Base-by-base conservation (phyloP, 2,888 invertebrate genomes). In the Carterocephalus palaemon region DNA sequence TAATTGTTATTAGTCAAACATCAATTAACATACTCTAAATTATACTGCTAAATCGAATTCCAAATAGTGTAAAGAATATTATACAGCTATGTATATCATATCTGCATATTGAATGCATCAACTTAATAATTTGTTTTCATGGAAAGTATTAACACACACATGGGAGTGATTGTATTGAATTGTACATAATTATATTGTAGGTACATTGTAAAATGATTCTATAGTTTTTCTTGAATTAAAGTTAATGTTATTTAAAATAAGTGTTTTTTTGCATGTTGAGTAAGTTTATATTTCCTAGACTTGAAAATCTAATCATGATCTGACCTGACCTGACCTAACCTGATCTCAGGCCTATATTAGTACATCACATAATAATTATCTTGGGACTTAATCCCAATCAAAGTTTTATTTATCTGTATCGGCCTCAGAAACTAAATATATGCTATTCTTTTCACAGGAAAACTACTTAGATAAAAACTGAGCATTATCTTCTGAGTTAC, bases 181-280 rank as follows among this genome's bases (percentile, higher is more conserved):
- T 75, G 72, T 75, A 73, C 59, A 74, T 73, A 61, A 62, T 34
- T 55, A 41, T 47, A 46, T 38, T 64, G 68, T 72, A 71, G 69
- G 61, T 60, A 69, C 68, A 71, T 66, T 77, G 67, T 74, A 72
- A 68, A 76, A 75, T 71, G 75, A 74, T 75, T 80, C 78, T 75
- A 69, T 67, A 56, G 57, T 54, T 54, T 54, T 71, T 78, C 75
- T 71, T 75, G 72, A 75, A 81, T 62, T 76, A 77, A 79, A 80
- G 54, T 74, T 70, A 73, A 75, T 71, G 72, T 75, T 75, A 62
- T 37, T 32, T 24, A 41, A n/a, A n/a, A n/a, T n/a, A n/a, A 36
- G 32, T 38, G 19, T 52, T 46, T 36, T 40, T 48, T 39, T 28
- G 10, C 13, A n/a, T n/a, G n/a, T n/a, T n/a, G n/a, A n/a, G n/a